phyloP scores from a whole-genome alignment of 2,888 invertebrate genomes.

The Microctonus aethiopoides region DNA sequence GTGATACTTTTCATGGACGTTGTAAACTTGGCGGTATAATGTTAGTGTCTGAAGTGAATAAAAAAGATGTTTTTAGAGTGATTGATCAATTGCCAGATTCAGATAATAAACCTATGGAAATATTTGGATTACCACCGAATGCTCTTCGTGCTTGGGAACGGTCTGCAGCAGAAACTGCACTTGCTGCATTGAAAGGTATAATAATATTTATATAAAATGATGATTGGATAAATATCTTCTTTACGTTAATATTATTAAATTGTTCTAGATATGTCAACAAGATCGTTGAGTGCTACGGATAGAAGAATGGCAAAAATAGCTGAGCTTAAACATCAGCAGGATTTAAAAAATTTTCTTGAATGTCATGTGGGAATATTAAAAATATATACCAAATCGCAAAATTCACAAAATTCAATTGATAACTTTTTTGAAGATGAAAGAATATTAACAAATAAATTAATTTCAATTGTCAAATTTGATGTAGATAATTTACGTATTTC shows the following conservation, averaged over 20 bases:
- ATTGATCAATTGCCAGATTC: conserved; percentile 77
- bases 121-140: conserved; percentile 88
- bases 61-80: conserved; percentile 75
- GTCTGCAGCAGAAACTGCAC: conserved; percentile 73
- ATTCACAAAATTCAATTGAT: conserved; percentile 67
- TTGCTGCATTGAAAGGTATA: conserved; percentile 74
- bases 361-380: conserved; percentile 4
- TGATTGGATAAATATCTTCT: no score
- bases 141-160: conserved; percentile 87
- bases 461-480: conserved; percentile 71
- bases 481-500: conserved; percentile 66
- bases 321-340: conserved; percentile 47
- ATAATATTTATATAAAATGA: no score
- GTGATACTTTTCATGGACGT: conserved; percentile 70
- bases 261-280: conserved; percentile 43
- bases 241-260: background rate
- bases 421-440: conserved; percentile 76
- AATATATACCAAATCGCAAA: background rate
- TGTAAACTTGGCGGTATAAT: conserved; percentile 68
- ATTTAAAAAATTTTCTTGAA: conserved; percentile 51
- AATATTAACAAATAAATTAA: conserved; percentile 70
- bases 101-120: conserved; percentile 77
- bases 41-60: conserved; percentile 49
- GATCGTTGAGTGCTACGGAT: conserved; percentile 38
- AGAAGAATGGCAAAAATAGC: conserved; percentile 36